Base-by-base conservation (phyloP, 2,888 invertebrate species). In the Neoscelio sp. region DNA sequence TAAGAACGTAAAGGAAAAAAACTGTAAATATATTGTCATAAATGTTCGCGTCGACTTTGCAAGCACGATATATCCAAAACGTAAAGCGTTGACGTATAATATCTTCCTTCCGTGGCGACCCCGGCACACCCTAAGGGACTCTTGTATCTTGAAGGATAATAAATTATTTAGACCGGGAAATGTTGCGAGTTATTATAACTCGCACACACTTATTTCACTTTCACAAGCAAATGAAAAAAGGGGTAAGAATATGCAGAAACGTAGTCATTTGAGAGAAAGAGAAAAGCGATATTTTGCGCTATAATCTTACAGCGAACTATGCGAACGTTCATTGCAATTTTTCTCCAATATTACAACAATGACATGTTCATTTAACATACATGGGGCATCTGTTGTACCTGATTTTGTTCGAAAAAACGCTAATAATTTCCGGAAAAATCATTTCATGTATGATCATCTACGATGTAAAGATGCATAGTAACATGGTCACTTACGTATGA, bases 91-190 rank as follows among this genome's bases (percentile, higher is more conserved):
- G 84, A 83, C 83, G 81, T 81, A 82, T 83, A 84, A 84, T 85
- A 84, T 83, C 82, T 85, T 83, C 82, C 84, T 84, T 82, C 80
- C 81, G 67, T 60, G 78, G 78, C 60, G 73, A 73, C 68, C 70
- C 73, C 56, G 64, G 65, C 70, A 48, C 54, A 42, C 82, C 83
- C 75, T 82, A 44, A 70, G 85, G 82, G 84, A 83, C 62, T 68
- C 76, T 73, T 68, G 80, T 67, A 79, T 83, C 78, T 80, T 74
- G 80, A 75, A 65, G 78, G 79, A 83, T 82, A 80, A 85, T 86
- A 86, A 86, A 86, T 85, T 85, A 86, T 86, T 85, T 86, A 84
- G 78, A 71, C 65, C 73, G 67, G 80, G 81, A 80, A 85, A 80
- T 83, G 83, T 83, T 82, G 76, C 80, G 73, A 85, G 82, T 85